These are phyloP conservation scores for Germaria angustata DNA, from an alignment of 2,888 invertebrate genomes.

Conservation along the genomic window DNA sequence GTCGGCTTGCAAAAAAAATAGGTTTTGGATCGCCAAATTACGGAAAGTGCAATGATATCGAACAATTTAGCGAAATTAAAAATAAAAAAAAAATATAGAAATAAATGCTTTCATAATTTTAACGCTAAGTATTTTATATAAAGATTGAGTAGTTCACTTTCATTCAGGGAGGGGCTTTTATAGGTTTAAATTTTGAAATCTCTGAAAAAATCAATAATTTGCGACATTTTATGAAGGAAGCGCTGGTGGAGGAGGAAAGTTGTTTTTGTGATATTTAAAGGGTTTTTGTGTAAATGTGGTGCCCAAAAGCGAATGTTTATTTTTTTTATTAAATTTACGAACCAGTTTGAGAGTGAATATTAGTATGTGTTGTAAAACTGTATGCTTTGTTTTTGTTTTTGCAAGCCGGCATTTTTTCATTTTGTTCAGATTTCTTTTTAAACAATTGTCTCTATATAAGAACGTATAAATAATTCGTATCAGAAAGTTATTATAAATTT, in stretches of 20 bases:
- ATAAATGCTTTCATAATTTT: neutral
- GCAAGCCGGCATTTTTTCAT: conserved; percentile 54
- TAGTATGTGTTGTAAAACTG: neutral
- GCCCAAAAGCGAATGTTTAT: conserved; percentile 27
- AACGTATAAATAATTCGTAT: too few species aligned
- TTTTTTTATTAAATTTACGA: too few species aligned
- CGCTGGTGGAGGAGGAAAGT: conserved; percentile 9
- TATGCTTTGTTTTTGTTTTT: conserved; percentile 24
- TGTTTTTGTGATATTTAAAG: conserved; percentile 23
- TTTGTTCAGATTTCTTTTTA: neutral
- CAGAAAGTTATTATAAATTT: too few species aligned
- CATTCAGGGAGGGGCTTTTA: conserved; percentile 60
- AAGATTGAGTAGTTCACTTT: neutral
- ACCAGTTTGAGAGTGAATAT: neutral
- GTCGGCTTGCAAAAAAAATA: conserved; percentile 42
- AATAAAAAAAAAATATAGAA: neutral
- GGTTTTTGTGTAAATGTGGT: conserved; percentile 26
- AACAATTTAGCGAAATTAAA: conserved; percentile 11
- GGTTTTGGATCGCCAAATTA: conserved; percentile 44
- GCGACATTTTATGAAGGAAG: conserved; percentile 34
- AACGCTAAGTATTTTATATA: neutral
- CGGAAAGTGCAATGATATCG: conserved; percentile 10
- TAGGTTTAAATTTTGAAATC: conserved; percentile 56
- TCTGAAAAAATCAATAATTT: conserved; percentile 64
- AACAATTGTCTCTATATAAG: too few species aligned